Base-by-base conservation (phyloP, 2,113 vertebrate species). In the Perca schrenkii region DNA sequence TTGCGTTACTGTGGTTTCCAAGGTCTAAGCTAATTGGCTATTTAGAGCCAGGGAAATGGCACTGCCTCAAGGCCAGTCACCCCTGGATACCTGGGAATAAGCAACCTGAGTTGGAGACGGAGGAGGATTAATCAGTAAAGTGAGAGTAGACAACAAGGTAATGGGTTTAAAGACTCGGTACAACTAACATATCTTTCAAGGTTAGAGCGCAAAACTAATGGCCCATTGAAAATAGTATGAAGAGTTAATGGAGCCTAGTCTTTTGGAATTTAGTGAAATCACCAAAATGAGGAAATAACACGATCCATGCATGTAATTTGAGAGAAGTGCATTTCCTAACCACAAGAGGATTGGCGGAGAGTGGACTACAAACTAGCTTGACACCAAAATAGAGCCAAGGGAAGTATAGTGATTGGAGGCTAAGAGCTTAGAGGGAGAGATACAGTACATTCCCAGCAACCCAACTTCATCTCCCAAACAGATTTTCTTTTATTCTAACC, bases 11-110 rank as follows among this genome's bases (percentile, higher is more conserved):
- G 67, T 78, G 84, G 87, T 79, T 91, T 63, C 79, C 87, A 87
- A 92, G 86, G 89, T 92, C 86, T 79, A 36, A 43, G 80, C 85
- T 94, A 94, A 94, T 94, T 93, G 90, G 87, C 88, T 92, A 87
- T 93, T 93, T 91, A 88, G 88, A 91, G 79, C 77, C 34, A 68
- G 77, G 75, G 74, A 95, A 94, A 92, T 88, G 83, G 74, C 84
- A 62, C 40, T 78, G 89, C 85, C 92, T 77, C 34, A 17, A 89
- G 92, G 88, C 86, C 88, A 87, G 78, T 93, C 85, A 86, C 91
- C 82, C 81, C 70, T 91, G 80, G 79, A 90, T 88, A 86, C 91
- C 84, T 78, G 88, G 79, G 82, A 91, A 87, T 79, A 88, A 88
- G 74, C 83, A 67, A 54, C 77, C 73, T 1, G 19, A 58, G 60